Evolutionary conservation across 1,140 invertebrate genomes (phyloP).

Genomic region (Hyphantria cunea): DNA sequence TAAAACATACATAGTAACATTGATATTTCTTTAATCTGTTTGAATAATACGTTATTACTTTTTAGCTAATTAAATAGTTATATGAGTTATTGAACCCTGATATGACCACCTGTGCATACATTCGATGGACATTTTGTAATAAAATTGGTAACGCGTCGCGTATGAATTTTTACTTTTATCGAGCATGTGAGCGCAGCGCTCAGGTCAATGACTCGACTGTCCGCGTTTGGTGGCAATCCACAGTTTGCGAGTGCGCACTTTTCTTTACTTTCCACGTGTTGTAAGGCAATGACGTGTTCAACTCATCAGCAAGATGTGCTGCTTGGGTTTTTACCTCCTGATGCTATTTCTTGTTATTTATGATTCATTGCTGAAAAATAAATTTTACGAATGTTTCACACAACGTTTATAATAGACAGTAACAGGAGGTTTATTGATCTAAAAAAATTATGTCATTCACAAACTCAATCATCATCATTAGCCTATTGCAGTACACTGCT

Average conservation of each 20-base stretch:
- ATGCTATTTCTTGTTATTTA: constrained; percentile 1
- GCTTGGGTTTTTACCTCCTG: constrained; percentile 22
- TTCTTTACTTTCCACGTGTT: constrained; percentile 29
- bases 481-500: too few species aligned
- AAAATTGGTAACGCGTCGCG: constrained; percentile 55
- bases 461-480: too few species aligned
- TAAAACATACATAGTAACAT: too few species aligned
- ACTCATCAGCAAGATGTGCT: constrained; percentile 5
- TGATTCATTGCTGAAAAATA: constrained; percentile 19
- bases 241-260: constrained; percentile 48
- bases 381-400: not conserved
- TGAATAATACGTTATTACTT: too few species aligned
- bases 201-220: constrained; percentile 52
- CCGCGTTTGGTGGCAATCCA: constrained; percentile 58
- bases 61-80: not conserved
- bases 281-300: constrained; percentile 9
- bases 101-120: constrained; percentile 43
- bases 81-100: not conserved
- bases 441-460: too few species aligned
- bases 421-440: too few species aligned
- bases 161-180: constrained; percentile 75
- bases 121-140: constrained; percentile 52
- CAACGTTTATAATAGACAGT: too few species aligned
- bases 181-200: constrained; percentile 43
- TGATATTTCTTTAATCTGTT: too few species aligned